Conservation (phyloP, 2,797 vertebrate species). For the Girardinus metallicus region DNA sequence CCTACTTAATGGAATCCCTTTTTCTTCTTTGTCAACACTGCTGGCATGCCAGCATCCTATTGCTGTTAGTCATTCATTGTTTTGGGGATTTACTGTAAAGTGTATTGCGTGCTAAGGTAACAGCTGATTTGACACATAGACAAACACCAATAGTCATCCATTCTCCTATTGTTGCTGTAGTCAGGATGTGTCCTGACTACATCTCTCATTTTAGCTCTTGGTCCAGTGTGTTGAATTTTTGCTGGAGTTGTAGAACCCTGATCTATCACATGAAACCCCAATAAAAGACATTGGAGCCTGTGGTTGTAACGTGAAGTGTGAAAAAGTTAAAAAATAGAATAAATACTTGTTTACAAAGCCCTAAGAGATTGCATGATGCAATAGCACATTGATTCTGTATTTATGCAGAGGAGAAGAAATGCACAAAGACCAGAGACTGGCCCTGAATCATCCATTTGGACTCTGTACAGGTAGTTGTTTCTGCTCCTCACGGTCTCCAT, state of each 20-base stretch:
- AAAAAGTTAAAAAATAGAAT: not conserved
- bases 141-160: slow-evolving; percentile 2
- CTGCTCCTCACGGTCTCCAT: slow-evolving; percentile 33
- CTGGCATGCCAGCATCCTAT: slow-evolving; percentile 38
- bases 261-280: not conserved
- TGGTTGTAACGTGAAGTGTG: not conserved
- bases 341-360: not conserved
- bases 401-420: slow-evolving; percentile 13
- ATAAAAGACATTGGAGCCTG: not conserved
- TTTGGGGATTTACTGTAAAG: slow-evolving; percentile 28
- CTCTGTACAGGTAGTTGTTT: slow-evolving; percentile 39
- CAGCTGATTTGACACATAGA: slow-evolving; percentile 25
- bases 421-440: slow-evolving; percentile 32
- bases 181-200: slow-evolving; percentile 13
- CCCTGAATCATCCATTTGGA: slow-evolving; percentile 57
- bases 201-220: slow-evolving; percentile 14
- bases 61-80: slow-evolving; percentile 35
- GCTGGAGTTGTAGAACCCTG: not conserved
- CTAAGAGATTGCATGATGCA: slow-evolving; percentile 18
- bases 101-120: slow-evolving; percentile 26
- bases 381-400: slow-evolving; percentile 28
- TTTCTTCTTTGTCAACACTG: slow-evolving; percentile 34
- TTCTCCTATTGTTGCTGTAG: slow-evolving; percentile 20
- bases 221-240: slow-evolving; percentile 1
- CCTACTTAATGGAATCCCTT: slow-evolving; percentile 33